Evolutionary conservation across 2,797 vertebrate genomes (phyloP).

Genomic region (Streptopelia turtur): DNA sequence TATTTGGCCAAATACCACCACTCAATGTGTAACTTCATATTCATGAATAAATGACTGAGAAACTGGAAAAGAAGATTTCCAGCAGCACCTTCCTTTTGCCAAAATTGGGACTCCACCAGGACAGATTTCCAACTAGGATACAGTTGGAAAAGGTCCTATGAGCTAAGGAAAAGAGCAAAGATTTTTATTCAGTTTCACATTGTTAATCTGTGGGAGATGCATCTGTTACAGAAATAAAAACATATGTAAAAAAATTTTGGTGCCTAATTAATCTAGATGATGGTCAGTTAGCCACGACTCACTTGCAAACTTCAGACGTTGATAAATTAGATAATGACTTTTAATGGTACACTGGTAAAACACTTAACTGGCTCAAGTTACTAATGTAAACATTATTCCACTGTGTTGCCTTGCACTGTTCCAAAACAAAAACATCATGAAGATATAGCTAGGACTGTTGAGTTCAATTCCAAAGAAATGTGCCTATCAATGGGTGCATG

Average conservation of each 20-base stretch:
- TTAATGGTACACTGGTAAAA: not conserved
- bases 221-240: not conserved
- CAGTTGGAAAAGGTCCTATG: not conserved
- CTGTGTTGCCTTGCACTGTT: not conserved
- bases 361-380: not conserved
- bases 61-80: slow-evolving; percentile 5
- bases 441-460: not conserved
- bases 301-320: not conserved
- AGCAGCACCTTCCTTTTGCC: not conserved
- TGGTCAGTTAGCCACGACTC: not conserved
- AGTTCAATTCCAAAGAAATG: not conserved
- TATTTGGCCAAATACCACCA: not conserved
- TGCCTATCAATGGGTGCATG: not conserved
- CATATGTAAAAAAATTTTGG: not conserved
- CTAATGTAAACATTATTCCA: not conserved
- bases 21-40: not conserved
- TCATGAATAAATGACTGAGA: slow-evolving; percentile 9
- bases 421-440: not conserved
- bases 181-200: not conserved
- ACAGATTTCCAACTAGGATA: not conserved
- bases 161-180: not conserved
- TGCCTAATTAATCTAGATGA: not conserved
- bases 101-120: not conserved
- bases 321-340: not conserved
- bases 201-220: not conserved